phyloP scores from a whole-genome alignment of 1,140 invertebrate species.

The Colletes latitarsis region DNA sequence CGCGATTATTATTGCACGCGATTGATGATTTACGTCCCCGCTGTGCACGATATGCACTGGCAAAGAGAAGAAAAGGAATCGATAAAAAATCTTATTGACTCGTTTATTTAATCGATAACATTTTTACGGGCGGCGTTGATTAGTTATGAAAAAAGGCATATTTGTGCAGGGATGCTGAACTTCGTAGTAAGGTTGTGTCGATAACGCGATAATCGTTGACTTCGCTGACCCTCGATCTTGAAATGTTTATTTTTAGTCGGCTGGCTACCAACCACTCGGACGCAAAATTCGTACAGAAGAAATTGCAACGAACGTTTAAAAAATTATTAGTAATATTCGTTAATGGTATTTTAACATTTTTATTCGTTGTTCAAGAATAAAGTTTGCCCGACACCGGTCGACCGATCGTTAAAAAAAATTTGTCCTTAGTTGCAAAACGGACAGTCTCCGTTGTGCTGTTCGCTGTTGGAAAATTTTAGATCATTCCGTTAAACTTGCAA shows the following conservation, averaged over 20 bases:
- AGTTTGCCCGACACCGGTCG: no score
- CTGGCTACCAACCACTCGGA: neutral
- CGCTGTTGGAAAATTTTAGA: no score
- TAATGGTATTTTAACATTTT: no score
- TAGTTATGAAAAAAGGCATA: conserved; percentile 65
- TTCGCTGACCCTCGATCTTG: conserved; percentile 72
- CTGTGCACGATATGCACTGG: neutral
- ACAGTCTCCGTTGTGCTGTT: no score
- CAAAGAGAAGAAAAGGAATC: neutral
- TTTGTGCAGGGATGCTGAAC: conserved; percentile 71
- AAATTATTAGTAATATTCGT: neutral
- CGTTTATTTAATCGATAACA: conserved; percentile 31
- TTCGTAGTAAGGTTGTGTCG: conserved; percentile 70
- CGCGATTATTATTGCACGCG: conserved; percentile 15
- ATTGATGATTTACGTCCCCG: neutral
- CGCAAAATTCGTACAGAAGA: neutral
- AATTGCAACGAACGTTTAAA: neutral
- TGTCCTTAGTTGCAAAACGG: no score
- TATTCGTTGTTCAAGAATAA: no score
- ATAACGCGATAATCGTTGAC: conserved; percentile 76
- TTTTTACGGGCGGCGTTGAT: conserved; percentile 51
- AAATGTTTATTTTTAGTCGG: conserved; percentile 71
- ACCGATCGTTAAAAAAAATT: no score
- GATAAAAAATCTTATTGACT: conserved; percentile 43
- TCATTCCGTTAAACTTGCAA: no score